Evolutionary conservation across 2,888 invertebrate species (phyloP).

Genomic region (Orthosia cruda): DNA sequence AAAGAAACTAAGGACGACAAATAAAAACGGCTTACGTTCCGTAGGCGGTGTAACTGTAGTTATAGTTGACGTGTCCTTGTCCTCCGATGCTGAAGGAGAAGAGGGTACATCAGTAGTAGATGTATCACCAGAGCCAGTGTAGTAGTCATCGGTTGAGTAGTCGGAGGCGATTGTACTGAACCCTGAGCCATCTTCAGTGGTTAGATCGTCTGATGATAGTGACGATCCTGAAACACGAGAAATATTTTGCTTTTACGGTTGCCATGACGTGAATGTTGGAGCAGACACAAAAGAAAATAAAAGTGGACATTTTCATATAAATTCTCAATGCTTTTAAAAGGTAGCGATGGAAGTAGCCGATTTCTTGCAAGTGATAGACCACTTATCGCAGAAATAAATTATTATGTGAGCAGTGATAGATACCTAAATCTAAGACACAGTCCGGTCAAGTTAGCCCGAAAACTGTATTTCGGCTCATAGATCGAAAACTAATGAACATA

Average conservation of each 20-base stretch:
- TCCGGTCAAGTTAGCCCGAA: too few species aligned
- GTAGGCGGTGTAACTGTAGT: constrained; percentile 21
- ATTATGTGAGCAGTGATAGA: too few species aligned
- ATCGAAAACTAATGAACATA: too few species aligned
- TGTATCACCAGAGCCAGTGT: constrained; percentile 35
- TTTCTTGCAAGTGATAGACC: background rate
- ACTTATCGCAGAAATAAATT: too few species aligned
- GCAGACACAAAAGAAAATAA: background rate
- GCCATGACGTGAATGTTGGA: background rate
- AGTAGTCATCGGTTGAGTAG: constrained; percentile 15
- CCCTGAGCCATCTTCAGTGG: constrained; percentile 45
- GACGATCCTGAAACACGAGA: constrained; percentile 18
- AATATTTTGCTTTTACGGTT: background rate
- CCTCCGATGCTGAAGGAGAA: background rate
- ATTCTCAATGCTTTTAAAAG: background rate
- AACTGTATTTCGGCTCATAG: too few species aligned
- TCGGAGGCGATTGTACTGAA: constrained; percentile 26
- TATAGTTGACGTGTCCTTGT: constrained; percentile 2
- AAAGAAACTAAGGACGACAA: background rate
- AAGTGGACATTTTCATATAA: background rate
- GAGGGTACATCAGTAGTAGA: constrained; percentile 3
- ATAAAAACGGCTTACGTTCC: constrained; percentile 8
- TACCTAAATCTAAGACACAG: background rate
- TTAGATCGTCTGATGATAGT: constrained; percentile 26
- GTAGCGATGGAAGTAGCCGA: background rate